Percentiles rank a stretch among this genome's conserved stretches.
phyloP scores from a whole-genome alignment of 1,140 invertebrate species.

The Pogonognathellus flavescens region DNA sequence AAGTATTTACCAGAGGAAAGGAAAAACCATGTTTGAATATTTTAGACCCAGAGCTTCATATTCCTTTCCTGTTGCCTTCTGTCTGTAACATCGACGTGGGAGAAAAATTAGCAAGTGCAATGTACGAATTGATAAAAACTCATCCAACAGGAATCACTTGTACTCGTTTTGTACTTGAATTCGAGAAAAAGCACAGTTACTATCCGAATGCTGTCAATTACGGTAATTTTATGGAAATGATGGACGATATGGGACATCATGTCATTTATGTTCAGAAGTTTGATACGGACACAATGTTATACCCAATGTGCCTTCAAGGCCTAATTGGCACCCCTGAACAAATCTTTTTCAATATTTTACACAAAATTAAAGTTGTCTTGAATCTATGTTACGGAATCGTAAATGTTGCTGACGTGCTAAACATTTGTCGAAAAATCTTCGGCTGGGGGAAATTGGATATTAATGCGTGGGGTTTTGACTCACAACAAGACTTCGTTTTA shows the following conservation, averaged over 20 bases:
- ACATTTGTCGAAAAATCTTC: neutral
- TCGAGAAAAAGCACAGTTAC: neutral
- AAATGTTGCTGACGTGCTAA: neutral
- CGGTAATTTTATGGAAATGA: constrained; percentile 24
- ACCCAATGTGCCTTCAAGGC: constrained; percentile 8
- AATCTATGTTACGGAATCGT: constrained; percentile 12
- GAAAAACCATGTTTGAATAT: neutral
- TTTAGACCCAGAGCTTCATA: constrained; percentile 17
- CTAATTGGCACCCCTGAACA: neutral
- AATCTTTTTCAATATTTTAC: neutral
- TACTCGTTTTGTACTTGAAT: neutral
- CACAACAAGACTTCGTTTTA: neutral
- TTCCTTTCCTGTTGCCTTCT: constrained; percentile 13
- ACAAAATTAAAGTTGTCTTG: constrained; percentile 3
- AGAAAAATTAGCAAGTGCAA: neutral
- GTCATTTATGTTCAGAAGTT: constrained; percentile 18
- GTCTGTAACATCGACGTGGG: constrained; percentile 21
- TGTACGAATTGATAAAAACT: neutral
- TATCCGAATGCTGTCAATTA: neutral
- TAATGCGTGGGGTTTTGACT: neutral
- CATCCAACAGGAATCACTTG: constrained; percentile 14
- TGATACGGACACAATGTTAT: neutral
- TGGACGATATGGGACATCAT: neutral
- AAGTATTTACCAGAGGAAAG: too few species aligned
- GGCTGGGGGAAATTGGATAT: neutral